Base-by-base conservation (phyloP, 2,888 invertebrate species). In the Drosophila multiciliata region DNA sequence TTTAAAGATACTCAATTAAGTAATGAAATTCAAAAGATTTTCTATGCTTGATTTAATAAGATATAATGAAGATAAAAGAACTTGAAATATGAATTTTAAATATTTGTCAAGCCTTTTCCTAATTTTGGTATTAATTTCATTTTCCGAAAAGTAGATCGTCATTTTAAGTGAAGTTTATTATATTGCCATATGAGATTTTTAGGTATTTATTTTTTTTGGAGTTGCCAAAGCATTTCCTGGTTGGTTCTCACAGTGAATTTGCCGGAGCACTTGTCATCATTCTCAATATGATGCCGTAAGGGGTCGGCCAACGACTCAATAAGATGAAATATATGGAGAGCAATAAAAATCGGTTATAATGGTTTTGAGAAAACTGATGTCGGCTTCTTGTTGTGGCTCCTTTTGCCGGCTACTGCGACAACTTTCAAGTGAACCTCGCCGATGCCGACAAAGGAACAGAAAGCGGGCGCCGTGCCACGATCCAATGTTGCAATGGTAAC, bases 291-390 rank as follows among this genome's bases (percentile, higher is more conserved):
- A 62, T 66, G 53, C 32, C 7, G 50, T 26, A n/a, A 38, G 48
- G 53, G 70, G 60, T 61, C 59, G 70, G 66, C 60, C 72, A 90
- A 92, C 91, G 91, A 91, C 92, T 91, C 91, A 92, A 91, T 91
- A 91, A 92, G 89, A 91, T 91, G 90, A 91, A 92, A 92, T 91
- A 91, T 91, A 92, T 92, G 91, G 91, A 82, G 74, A 73, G 87
- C 82, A 81, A 92, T 91, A 92, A 92, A 86, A 87, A 92, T 91
- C 84, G 91, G 87, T 87, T 92, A 90, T 90, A 90, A 92, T 88
- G 83, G 85, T 81, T 81, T 79, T 82, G 75, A 87, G 81, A 89
- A 90, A 82, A 82, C 70, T 73, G 74, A 67, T 58, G 73, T 66
- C 66, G 66, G 38, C 53, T 57, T 49, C 53, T 12, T 23, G 61